These are phyloP conservation scores for Zoanthus sociatus DNA, from an alignment of 92 coral and sea anemone genomes.

Conservation along the genomic window DNA sequence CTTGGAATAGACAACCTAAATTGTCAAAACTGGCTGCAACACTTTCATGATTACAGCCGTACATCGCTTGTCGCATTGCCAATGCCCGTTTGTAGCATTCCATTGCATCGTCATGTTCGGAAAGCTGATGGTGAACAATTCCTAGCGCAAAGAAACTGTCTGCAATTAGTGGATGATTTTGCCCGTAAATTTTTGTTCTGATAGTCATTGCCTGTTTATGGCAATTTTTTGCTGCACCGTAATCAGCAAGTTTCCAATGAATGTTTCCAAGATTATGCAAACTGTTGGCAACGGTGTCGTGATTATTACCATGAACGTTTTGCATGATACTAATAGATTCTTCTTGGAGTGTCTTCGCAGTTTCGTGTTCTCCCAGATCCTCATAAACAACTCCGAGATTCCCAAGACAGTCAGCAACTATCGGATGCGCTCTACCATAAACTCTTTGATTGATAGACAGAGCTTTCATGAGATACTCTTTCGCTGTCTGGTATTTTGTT, in stretches of 20 bases:
- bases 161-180: slow-evolving; percentile 46
- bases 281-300: slow-evolving; percentile 50
- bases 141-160: slow-evolving; percentile 53
- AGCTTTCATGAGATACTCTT: slow-evolving; percentile 41
- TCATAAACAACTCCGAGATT: slow-evolving; percentile 61
- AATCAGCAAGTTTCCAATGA: slow-evolving; percentile 25
- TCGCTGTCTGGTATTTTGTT: slow-evolving; percentile 44
- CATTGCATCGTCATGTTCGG: slow-evolving; percentile 31
- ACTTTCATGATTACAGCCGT: slow-evolving; percentile 36
- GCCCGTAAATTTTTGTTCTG: slow-evolving; percentile 51
- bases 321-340: slow-evolving; percentile 39
- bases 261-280: slow-evolving; percentile 52
- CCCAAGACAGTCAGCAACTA: slow-evolving; percentile 45
- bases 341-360: slow-evolving; percentile 36
- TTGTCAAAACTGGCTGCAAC: slow-evolving; percentile 49
- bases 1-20: slow-evolving; percentile 34
- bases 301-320: slow-evolving; percentile 26
- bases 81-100: slow-evolving; percentile 45
- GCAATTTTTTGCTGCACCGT: slow-evolving; percentile 40
- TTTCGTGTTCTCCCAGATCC: slow-evolving; percentile 36
- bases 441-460: slow-evolving; percentile 46
- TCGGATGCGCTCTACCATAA: slow-evolving; percentile 51
- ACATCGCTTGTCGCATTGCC: slow-evolving; percentile 25
- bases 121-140: slow-evolving; percentile 45
- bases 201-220: slow-evolving; percentile 46